These are phyloP conservation scores for Protobothrops flavoviridis DNA, from an alignment of 2,113 vertebrate genomes.

Conservation along the genomic window DNA sequence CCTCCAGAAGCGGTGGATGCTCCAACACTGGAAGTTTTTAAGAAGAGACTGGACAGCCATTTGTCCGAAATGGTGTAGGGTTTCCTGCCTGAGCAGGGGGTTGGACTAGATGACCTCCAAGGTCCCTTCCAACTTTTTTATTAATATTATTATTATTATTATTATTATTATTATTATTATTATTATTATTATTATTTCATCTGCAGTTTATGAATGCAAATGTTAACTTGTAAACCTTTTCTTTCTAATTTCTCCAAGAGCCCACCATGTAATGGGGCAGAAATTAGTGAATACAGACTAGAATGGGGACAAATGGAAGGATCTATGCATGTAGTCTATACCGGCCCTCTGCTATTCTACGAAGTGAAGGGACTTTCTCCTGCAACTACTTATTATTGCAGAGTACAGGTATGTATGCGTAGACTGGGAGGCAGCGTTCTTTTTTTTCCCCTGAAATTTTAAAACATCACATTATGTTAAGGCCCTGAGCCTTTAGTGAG, in stretches of 20 bases:
- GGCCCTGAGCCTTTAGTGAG: not conserved
- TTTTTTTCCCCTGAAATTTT: not conserved
- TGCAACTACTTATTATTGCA: constrained; percentile 77
- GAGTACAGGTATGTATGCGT: constrained; percentile 73
- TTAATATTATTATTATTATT: too few relatives aligned
- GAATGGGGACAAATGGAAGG: constrained; percentile 76
- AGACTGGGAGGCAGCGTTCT: not conserved
- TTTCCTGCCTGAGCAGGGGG: too few relatives aligned
- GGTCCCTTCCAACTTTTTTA: too few relatives aligned
- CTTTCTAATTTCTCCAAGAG: constrained; percentile 50
- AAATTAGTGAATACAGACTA: constrained; percentile 72
- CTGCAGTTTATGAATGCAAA: not conserved
- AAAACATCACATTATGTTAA: not conserved
- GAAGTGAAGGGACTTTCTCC: constrained; percentile 76
- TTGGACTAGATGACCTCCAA: too few relatives aligned
- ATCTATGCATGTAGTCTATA: constrained; percentile 70
- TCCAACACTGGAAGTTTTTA: too few relatives aligned
- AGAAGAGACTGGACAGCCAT: too few relatives aligned
- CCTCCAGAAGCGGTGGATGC: too few relatives aligned
- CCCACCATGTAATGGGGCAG: constrained; percentile 71
- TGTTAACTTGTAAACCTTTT: not conserved
- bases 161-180: too few relatives aligned
- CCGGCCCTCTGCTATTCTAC: constrained; percentile 68
- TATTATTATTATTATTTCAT: too few relatives aligned
- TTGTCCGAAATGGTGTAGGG: too few relatives aligned